Evolutionary conservation across 2,113 vertebrate genomes (phyloP).

Genomic region (Tachysurus vachellii): DNA sequence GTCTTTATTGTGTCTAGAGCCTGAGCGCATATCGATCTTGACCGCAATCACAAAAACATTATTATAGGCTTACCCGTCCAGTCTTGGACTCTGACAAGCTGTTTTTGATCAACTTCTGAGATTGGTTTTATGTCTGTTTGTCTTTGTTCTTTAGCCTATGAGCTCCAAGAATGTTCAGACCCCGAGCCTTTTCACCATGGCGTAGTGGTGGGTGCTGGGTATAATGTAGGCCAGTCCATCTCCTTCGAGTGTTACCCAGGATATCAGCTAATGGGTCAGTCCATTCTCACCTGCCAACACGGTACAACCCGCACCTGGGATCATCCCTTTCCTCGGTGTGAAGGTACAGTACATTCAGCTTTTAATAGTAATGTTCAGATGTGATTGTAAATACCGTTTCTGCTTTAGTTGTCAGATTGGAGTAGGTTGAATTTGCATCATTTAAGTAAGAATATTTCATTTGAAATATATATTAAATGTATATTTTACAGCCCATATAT

Average conservation of each 20-base stretch:
- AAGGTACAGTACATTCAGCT: constrained; percentile 77
- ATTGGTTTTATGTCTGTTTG: constrained; percentile 33
- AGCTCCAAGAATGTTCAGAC: constrained; percentile 93
- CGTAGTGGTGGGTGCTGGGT: constrained; percentile 91
- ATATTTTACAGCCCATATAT: neutral
- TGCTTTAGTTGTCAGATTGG: neutral
- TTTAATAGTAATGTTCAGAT: neutral
- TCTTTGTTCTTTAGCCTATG: constrained; percentile 80
- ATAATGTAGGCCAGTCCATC: constrained; percentile 95
- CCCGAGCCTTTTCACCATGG: constrained; percentile 92
- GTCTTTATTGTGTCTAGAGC: constrained; percentile 6
- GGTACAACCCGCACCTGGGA: constrained; percentile 97
- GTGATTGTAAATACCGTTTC: neutral
- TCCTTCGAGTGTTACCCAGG: constrained; percentile 95
- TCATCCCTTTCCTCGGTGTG: constrained; percentile 89
- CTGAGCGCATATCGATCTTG: constrained; percentile 21
- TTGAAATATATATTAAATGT: neutral
- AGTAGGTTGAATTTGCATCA: neutral
- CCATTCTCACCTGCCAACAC: constrained; percentile 93
- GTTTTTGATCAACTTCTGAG: constrained; percentile 31
- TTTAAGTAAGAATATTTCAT: neutral
- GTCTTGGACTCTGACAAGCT: constrained; percentile 18
- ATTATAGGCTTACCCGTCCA: constrained; percentile 22
- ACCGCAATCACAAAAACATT: constrained; percentile 41
- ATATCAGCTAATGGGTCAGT: constrained; percentile 86